Percentiles rank a stretch among this genome's conserved stretches.
These are phyloP conservation scores for Cepphus grylle DNA, from an alignment of 2,113 vertebrate genomes.

Conservation along the genomic window DNA sequence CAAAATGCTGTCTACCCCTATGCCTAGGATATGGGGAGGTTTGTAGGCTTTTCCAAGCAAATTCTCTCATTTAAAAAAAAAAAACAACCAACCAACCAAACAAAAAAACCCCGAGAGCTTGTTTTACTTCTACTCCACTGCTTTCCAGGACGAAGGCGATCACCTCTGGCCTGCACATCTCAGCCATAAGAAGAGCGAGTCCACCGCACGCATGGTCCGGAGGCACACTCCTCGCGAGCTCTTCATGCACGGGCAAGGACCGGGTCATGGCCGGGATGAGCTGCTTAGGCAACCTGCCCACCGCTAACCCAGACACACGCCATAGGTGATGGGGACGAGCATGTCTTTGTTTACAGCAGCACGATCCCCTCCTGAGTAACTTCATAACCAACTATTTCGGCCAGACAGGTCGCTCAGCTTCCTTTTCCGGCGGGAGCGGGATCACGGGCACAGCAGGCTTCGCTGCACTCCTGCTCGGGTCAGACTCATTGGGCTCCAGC, in stretches of 20 bases:
- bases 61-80: not conserved
- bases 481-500: not conserved
- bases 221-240: rapidly evolving
- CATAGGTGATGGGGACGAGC: not conserved
- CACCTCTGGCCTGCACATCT: not conserved
- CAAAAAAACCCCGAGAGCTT: not conserved
- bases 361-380: not conserved
- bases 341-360: not conserved
- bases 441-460: not conserved
- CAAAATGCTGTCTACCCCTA: rapidly evolving
- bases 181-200: rapidly evolving
- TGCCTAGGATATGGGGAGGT: rapidly evolving
- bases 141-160: not conserved
- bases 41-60: not conserved
- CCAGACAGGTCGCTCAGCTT: rapidly evolving
- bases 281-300: not conserved
- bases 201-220: rapidly evolving
- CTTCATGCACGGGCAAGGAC: rapidly evolving
- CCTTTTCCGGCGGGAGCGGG: rapidly evolving
- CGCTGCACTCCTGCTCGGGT: rapidly evolving
- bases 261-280: rapidly evolving
- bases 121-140: not conserved
- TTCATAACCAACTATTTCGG: not conserved
- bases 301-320: not conserved
- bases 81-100: not conserved